Evolutionary conservation across 2,888 invertebrate species (phyloP).

Genomic region (Drosophila prostipennis): DNA sequence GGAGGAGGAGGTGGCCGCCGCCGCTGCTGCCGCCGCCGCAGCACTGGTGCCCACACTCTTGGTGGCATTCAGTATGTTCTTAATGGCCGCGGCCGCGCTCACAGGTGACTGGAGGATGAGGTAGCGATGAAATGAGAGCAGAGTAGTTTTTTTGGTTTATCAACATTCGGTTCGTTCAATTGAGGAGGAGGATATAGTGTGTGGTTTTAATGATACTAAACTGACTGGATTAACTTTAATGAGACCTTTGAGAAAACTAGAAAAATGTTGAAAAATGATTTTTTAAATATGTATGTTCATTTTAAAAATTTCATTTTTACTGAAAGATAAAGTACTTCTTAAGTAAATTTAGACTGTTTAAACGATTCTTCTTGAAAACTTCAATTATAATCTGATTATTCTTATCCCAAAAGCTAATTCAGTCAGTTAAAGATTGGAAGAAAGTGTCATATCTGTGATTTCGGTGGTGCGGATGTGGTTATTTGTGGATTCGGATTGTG

Average conservation of each 20-base stretch:
- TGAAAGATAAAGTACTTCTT: neutral
- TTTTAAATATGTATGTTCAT: too few species aligned
- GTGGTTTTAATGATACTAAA: neutral
- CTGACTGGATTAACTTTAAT: neutral
- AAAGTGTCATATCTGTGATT: conserved; percentile 1
- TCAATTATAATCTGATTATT: neutral
- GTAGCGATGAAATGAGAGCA: conserved; percentile 70
- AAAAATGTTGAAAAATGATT: too few species aligned
- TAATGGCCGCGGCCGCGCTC: conserved; percentile 81
- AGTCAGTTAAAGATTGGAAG: neutral
- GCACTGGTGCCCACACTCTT: conserved; percentile 76
- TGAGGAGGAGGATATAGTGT: conserved; percentile 14
- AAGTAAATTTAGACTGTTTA: too few species aligned
- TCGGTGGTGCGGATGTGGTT: conserved; percentile 7
- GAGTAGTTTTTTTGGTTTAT: conserved; percentile 61
- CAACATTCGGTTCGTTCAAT: conserved; percentile 16
- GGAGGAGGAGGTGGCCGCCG: conserved; percentile 29
- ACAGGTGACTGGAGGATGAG: conserved; percentile 76
- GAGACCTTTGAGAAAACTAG: too few species aligned
- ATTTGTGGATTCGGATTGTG: neutral
- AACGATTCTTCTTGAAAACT: neutral
- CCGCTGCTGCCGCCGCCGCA: conserved; percentile 46
- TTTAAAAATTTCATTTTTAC: neutral
- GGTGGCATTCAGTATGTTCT: conserved; percentile 81
- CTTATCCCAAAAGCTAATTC: neutral